Evolutionary conservation across 2,888 invertebrate species (phyloP).

Genomic region (Caenorhabditis doughertyi): DNA sequence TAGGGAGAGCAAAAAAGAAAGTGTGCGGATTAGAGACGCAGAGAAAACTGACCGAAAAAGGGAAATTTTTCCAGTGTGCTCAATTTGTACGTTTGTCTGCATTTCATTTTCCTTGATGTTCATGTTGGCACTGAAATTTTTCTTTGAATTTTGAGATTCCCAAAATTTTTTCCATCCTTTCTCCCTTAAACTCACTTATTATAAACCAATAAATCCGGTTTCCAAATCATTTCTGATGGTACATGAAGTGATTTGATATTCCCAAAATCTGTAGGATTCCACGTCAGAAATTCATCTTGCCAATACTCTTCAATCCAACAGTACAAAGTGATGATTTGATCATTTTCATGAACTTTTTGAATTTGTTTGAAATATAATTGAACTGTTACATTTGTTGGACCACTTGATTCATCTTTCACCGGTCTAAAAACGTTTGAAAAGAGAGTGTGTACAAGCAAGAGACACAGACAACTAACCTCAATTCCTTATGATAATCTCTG

Average conservation of each 20-base stretch:
- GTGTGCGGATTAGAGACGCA: too few species aligned
- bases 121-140: conserved; percentile 80
- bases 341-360: conserved; percentile 81
- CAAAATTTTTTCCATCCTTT: not conserved
- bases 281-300: conserved; percentile 74
- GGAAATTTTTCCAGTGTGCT: conserved; percentile 78
- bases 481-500: conserved; percentile 77
- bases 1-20: not conserved
- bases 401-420: conserved; percentile 72
- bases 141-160: not conserved
- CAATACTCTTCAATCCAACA: conserved; percentile 82
- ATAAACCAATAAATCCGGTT: conserved; percentile 80
- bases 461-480: conserved; percentile 46
- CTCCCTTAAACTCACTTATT: conserved; percentile 74
- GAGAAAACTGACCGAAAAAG: conserved; percentile 74
- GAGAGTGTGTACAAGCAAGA: not conserved
- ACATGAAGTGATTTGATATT: conserved; percentile 72
- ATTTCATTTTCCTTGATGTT: conserved; percentile 82
- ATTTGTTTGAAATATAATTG: conserved; percentile 82
- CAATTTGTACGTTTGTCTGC: conserved; percentile 81
- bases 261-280: conserved; percentile 74
- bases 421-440: conserved; percentile 54
- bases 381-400: conserved; percentile 81
- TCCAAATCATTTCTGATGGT: conserved; percentile 76
- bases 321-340: conserved; percentile 81